These are phyloP conservation scores for Echinops telfairi DNA, from an alignment of 2,113 vertebrate genomes.

Conservation along the genomic window DNA sequence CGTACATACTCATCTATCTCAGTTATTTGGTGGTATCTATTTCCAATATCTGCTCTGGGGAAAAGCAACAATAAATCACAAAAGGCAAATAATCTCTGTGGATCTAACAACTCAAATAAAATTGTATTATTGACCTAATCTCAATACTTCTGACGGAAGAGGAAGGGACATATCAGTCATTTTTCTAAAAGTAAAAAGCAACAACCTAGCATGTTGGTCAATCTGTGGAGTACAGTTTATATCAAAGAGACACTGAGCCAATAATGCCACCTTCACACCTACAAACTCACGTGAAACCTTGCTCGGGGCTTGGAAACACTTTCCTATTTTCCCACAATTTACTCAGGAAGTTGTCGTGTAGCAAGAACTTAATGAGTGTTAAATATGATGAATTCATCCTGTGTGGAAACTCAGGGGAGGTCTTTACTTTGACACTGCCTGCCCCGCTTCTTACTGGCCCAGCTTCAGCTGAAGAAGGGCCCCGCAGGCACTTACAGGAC, in stretches of 20 bases:
- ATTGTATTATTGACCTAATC: not conserved
- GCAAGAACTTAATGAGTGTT: slow-evolving; percentile 85
- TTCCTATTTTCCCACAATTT: slow-evolving; percentile 85
- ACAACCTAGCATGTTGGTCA: slow-evolving; percentile 74
- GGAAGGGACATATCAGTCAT: slow-evolving; percentile 11
- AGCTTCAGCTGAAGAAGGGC: slow-evolving; percentile 76
- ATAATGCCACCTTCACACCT: slow-evolving; percentile 79
- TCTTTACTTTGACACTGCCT: slow-evolving; percentile 78
- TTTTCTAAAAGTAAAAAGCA: slow-evolving; percentile 82
- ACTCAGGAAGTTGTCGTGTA: slow-evolving; percentile 84
- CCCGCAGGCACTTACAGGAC: slow-evolving; percentile 58
- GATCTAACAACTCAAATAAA: slow-evolving; percentile 15
- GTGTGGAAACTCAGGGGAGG: slow-evolving; percentile 82
- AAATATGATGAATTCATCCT: slow-evolving; percentile 86
- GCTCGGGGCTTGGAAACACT: slow-evolving; percentile 81
- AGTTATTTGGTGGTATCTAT: slow-evolving; percentile 40
- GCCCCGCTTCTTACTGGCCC: slow-evolving; percentile 66
- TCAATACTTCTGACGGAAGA: slow-evolving; percentile 12
- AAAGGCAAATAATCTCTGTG: slow-evolving; percentile 26
- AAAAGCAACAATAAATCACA: slow-evolving; percentile 45
- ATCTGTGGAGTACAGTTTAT: slow-evolving; percentile 79
- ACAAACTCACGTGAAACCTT: slow-evolving; percentile 72
- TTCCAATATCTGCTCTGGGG: slow-evolving; percentile 12
- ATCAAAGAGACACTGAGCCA: slow-evolving; percentile 79
- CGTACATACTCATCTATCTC: not conserved